These are phyloP conservation scores for Stenodema calcarata DNA, from an alignment of 2,888 invertebrate genomes.

Conservation along the genomic window DNA sequence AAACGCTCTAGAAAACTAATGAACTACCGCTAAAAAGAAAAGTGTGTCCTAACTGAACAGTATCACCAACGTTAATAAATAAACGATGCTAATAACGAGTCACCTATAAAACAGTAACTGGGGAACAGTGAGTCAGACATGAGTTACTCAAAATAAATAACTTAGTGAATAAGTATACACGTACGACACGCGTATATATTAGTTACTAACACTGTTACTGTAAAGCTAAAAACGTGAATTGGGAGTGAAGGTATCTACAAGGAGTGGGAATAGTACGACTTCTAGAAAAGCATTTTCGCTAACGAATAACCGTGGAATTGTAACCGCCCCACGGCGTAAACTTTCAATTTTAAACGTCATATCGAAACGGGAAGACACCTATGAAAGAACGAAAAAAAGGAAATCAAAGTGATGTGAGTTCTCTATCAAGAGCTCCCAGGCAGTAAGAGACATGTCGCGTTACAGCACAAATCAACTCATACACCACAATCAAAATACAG, in stretches of 20 bases:
- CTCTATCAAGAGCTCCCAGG: not conserved
- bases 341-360: not conserved
- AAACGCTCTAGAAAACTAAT: not conserved
- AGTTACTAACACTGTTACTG: not conserved
- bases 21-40: not conserved
- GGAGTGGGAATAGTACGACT: not conserved
- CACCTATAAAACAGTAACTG: not conserved
- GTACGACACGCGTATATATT: not conserved
- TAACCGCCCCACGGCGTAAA: not conserved
- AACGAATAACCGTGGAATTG: not conserved
- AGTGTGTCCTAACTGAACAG: not conserved
- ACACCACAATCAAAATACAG: not conserved
- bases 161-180: not conserved
- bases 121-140: not conserved
- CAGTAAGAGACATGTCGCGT: not conserved
- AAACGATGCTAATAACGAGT: not conserved
- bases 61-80: not conserved
- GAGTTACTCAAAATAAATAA: not conserved
- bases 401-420: not conserved
- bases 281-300: not conserved
- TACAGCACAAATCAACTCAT: slow-evolving; percentile 9
- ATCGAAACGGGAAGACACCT: not conserved
- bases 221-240: not conserved
- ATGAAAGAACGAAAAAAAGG: not conserved
- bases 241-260: not conserved